Conservation (phyloP, 2,888 invertebrate species). For the Tridacna crocea region DNA sequence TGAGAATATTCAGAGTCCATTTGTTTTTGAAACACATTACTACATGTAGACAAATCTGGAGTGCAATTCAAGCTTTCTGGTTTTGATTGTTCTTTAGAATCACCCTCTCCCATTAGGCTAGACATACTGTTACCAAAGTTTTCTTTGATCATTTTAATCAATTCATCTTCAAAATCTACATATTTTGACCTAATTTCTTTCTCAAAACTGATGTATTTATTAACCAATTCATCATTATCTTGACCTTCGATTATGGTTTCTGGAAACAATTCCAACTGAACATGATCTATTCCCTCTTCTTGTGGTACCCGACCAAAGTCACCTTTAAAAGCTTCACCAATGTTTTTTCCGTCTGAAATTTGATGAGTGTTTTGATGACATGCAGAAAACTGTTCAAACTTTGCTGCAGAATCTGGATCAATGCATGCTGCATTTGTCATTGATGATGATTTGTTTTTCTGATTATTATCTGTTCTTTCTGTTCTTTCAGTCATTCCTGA, state of each 20-base stretch:
- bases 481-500: too few relatives aligned
- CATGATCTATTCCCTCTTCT: too few relatives aligned
- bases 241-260: not conserved
- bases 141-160: constrained; percentile 10
- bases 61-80: not conserved
- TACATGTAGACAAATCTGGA: not conserved
- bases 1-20: not conserved
- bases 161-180: not conserved
- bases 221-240: not conserved
- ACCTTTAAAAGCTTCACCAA: not conserved
- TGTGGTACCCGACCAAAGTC: not conserved
- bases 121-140: not conserved
- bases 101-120: not conserved
- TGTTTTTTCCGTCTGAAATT: too few relatives aligned
- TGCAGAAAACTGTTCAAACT: too few relatives aligned
- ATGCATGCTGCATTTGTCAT: too few relatives aligned
- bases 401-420: too few relatives aligned
- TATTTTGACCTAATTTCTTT: constrained; percentile 6
- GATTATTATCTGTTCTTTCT: too few relatives aligned
- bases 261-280: too few relatives aligned
- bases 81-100: not conserved
- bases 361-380: too few relatives aligned
- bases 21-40: not conserved
- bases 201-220: not conserved
- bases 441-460: too few relatives aligned